A percentile compares a stretch with the other conserved stretches of the same genome.
These are phyloP conservation scores for Drosophila maculinotata DNA, from an alignment of 2,888 invertebrate species.

Conservation along the genomic window DNA sequence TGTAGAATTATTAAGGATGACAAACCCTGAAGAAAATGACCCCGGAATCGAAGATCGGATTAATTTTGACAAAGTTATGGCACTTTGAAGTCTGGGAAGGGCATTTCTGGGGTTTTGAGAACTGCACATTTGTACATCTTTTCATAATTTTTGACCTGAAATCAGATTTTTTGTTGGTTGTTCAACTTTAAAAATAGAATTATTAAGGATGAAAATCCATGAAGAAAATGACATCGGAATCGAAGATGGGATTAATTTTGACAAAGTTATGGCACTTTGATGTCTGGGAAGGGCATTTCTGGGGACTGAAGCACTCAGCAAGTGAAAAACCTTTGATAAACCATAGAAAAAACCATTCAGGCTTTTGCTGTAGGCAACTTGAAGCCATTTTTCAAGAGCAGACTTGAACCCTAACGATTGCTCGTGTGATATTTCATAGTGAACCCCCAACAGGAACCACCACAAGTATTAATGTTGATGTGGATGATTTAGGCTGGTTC, in stretches of 20 bases:
- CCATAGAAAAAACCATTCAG: constrained; percentile 10
- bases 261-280: not conserved
- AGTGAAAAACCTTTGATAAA: constrained; percentile 7
- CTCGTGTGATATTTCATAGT: constrained; percentile 29
- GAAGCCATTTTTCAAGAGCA: constrained; percentile 41
- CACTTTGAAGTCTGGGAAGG: too few species aligned
- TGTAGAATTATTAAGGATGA: too few species aligned
- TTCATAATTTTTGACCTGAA: not conserved
- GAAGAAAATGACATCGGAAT: too few species aligned
- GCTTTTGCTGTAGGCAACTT: constrained; percentile 5
- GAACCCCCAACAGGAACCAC: constrained; percentile 13
- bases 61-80: not conserved
- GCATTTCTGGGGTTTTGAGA: too few species aligned
- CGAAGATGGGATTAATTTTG: too few species aligned
- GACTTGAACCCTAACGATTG: constrained; percentile 32
- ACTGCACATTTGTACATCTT: too few species aligned
- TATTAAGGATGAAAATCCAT: too few species aligned
- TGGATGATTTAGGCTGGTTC: constrained; percentile 46
- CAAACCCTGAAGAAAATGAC: too few species aligned
- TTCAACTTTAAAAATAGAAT: not conserved
- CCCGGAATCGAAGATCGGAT: too few species aligned
- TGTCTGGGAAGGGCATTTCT: too few species aligned
- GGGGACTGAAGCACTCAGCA: too few species aligned
- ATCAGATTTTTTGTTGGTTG: too few species aligned
- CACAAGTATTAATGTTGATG: constrained; percentile 50